Percentiles rank a stretch among this genome's conserved stretches.
Conservation (phyloP, 2,113 vertebrate species). For the Tursiops truncatus region DNA sequence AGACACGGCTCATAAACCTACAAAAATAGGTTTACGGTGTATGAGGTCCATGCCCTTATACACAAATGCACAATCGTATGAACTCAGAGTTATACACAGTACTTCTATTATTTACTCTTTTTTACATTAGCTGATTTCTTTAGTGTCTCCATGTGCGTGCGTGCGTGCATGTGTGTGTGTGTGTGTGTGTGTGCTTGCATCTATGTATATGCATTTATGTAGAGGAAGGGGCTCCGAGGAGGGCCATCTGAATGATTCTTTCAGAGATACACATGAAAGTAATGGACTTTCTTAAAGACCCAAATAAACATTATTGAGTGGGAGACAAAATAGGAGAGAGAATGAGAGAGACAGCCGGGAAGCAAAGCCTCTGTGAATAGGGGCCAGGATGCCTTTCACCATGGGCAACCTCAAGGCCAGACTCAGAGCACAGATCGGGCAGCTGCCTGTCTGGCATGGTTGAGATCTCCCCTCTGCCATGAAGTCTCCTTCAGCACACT, state of each 20-base stretch:
- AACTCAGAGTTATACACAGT: background rate
- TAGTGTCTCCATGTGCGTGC: background rate
- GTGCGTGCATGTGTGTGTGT: rapidly evolving
- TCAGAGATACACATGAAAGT: slow-evolving; percentile 75
- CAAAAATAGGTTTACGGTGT: background rate
- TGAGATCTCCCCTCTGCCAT: background rate
- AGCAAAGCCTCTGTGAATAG: slow-evolving; percentile 42
- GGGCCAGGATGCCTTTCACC: slow-evolving; percentile 3
- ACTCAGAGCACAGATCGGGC: background rate
- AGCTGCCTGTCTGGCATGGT: background rate
- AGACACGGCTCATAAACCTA: background rate
- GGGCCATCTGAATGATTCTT: slow-evolving; percentile 56
- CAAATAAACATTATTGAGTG: slow-evolving; percentile 78
- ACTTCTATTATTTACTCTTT: background rate
- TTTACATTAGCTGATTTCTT: background rate
- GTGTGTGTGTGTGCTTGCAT: no score
- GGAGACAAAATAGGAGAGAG: background rate
- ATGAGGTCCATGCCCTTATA: background rate
- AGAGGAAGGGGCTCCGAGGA: background rate
- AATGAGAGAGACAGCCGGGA: background rate
- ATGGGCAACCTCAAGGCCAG: background rate
- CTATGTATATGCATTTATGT: background rate
- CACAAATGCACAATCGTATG: background rate
- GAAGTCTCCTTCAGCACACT: background rate
- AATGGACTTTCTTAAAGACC: slow-evolving; percentile 76